Evolutionary conservation across 2,888 invertebrate genomes (phyloP), one percentile per base, ranked within the genome.

Genomic region (Aporophyla lueneburgensis): DNA sequence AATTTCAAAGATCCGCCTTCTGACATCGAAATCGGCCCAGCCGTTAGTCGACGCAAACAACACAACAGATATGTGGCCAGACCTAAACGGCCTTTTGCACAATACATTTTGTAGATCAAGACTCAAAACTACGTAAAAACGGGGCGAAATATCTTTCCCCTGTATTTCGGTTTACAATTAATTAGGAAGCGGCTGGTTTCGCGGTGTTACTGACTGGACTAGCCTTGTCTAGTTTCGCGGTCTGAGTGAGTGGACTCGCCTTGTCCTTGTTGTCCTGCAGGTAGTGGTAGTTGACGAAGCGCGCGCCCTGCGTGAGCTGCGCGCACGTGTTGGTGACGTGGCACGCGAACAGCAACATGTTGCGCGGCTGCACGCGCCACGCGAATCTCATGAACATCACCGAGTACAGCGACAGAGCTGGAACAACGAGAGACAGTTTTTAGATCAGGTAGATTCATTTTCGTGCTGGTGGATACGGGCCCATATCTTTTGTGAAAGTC

Each of bases 341-440:
- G 93, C 99, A 99, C 51, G 98, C 98, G 94, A 99, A 99, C 1
- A 99, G 97, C 0, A 99, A 97, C 97, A 99, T 94, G 94, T 99
- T 99, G 78, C 99, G 97, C 0, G 99, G 99, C 93, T 99, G 98
- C 0, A 99, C 99, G 93, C 97, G 98, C 98, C 99, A 98, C 12
- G 99, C 99, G 96, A 99, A 99, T 87, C 99, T 97, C 99, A 99
- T 99, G 94, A 99, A 99, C 95, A 99, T 98, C 71, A 98, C 95
- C 0, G 99, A 99, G 94, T 99, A 99, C 21, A 99, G 94, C 58
- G 98, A 97, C 66, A 99, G 46, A 49, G 72, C 72, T 72, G 72
- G 46, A 62, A 33, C n/a, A 54, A 46, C 43, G 43, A 46, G 49
- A 51, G 19, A 5, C 49, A 16, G 16, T 16, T 51, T 6, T 24